A percentile compares a stretch with the other conserved stretches of the same genome.
These are phyloP conservation scores for Lanius ludovicianus DNA, from an alignment of 2,113 vertebrate species.

Conservation along the genomic window DNA sequence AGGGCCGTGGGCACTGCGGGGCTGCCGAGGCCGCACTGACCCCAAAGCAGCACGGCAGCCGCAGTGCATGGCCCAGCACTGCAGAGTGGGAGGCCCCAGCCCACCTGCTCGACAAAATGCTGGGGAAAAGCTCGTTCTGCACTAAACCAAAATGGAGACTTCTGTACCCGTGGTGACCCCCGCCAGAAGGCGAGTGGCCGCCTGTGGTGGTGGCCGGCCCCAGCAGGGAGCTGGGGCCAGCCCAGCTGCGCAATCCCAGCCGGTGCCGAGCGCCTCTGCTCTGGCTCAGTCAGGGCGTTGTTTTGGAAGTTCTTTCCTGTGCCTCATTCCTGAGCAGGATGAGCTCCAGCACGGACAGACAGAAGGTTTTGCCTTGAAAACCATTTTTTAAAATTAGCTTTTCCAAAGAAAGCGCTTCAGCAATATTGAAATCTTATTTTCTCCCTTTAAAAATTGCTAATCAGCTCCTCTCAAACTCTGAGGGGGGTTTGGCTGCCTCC, in stretches of 20 bases:
- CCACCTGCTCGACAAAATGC: background rate
- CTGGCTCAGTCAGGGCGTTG: background rate
- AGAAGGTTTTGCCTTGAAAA: background rate
- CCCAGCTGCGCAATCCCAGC: background rate
- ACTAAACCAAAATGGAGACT: background rate
- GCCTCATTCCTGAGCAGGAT: constrained; percentile 35
- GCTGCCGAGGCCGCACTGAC: rapidly evolving
- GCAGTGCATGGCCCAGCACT: rapidly evolving
- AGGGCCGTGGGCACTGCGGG: rapidly evolving
- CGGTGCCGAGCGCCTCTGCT: background rate
- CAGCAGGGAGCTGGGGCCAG: background rate
- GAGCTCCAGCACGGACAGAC: background rate
- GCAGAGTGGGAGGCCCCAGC: rapidly evolving
- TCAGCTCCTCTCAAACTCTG: background rate
- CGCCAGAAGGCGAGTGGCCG: background rate
- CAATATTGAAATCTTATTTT: background rate
- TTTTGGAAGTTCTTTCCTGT: constrained; percentile 65
- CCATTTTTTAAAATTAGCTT: background rate
- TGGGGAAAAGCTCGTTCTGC: background rate
- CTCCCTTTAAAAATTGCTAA: background rate
- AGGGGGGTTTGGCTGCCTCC: background rate
- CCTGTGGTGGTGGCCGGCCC: rapidly evolving
- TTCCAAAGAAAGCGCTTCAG: background rate
- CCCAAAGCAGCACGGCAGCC: rapidly evolving
- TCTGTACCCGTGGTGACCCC: background rate